Percentiles rank a stretch among this genome's conserved stretches.
Evolutionary conservation across 2,797 vertebrate species (phyloP).

Genomic region (Hipposideros larvatus): DNA sequence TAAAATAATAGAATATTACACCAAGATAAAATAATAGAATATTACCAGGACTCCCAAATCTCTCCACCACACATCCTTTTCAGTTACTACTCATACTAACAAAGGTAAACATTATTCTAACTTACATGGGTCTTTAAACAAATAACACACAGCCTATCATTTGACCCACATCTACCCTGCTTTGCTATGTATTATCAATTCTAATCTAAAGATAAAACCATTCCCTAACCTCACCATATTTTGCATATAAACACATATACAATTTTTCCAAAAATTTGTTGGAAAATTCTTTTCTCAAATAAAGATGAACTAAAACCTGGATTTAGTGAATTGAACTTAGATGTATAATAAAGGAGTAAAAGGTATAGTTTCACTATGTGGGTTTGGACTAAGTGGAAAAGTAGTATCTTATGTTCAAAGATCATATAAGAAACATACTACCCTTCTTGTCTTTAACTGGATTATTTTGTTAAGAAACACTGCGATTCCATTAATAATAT

Average conservation of each 20-base stretch:
- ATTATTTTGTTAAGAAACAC: constrained; percentile 34
- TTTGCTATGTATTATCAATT: neutral
- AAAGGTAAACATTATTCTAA: neutral
- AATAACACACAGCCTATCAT: neutral
- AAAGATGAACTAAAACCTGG: neutral
- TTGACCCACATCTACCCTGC: neutral
- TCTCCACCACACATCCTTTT: neutral
- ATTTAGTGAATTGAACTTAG: constrained; percentile 7
- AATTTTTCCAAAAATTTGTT: neutral
- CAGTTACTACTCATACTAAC: neutral
- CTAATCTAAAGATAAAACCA: neutral
- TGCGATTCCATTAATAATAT: neutral
- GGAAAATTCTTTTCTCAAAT: neutral
- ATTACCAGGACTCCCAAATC: neutral
- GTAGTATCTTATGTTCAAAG: neutral
- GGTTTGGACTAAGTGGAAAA: neutral
- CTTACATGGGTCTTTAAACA: neutral
- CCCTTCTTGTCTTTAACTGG: neutral
- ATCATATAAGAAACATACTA: neutral
- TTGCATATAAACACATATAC: neutral
- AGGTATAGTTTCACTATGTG: neutral
- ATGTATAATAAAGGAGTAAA: neutral
- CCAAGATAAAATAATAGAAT: neutral
- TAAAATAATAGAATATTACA: neutral
- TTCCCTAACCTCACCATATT: neutral